A percentile compares a stretch with the other conserved stretches of the same genome.
phyloP scores from a whole-genome alignment of 2,888 invertebrate species.

The Lacanobia oleracea region DNA sequence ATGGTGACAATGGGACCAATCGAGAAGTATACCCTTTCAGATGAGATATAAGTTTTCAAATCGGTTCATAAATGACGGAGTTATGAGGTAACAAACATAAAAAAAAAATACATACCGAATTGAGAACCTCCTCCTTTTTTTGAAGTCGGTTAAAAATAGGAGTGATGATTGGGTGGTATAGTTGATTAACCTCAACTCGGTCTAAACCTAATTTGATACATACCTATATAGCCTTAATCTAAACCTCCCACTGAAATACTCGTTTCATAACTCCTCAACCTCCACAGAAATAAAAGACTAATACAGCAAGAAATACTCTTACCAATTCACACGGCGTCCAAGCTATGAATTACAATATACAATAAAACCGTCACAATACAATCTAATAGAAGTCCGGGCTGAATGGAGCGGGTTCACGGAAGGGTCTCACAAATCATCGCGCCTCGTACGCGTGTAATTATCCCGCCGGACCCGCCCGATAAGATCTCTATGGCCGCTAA shows the following conservation, averaged over 20 bases:
- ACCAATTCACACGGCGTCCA: constrained; percentile 55
- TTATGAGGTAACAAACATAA: too few relatives aligned
- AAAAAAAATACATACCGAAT: too few relatives aligned
- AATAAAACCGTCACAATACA: constrained; percentile 58
- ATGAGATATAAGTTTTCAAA: too few relatives aligned
- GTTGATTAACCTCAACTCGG: too few relatives aligned
- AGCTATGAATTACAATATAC: constrained; percentile 56
- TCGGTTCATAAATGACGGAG: too few relatives aligned
- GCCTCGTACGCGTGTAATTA: constrained; percentile 80
- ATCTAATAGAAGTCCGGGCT: constrained; percentile 56
- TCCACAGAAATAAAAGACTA: background rate
- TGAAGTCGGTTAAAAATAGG: too few relatives aligned
- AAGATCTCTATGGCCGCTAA: constrained; percentile 76
- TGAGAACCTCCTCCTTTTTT: too few relatives aligned
- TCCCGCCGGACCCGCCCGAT: constrained; percentile 74
- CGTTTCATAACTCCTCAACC: background rate
- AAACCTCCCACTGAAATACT: background rate
- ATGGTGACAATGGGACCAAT: too few relatives aligned
- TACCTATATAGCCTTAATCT: background rate
- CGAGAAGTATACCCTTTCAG: too few relatives aligned
- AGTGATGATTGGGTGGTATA: too few relatives aligned
- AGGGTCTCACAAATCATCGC: constrained; percentile 78
- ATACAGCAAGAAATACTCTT: constrained; percentile 26
- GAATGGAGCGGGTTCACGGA: constrained; percentile 74
- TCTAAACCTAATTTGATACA: too few relatives aligned